Base-by-base conservation (phyloP, 2,113 vertebrate genomes). In the Pluvianellus socialis region DNA sequence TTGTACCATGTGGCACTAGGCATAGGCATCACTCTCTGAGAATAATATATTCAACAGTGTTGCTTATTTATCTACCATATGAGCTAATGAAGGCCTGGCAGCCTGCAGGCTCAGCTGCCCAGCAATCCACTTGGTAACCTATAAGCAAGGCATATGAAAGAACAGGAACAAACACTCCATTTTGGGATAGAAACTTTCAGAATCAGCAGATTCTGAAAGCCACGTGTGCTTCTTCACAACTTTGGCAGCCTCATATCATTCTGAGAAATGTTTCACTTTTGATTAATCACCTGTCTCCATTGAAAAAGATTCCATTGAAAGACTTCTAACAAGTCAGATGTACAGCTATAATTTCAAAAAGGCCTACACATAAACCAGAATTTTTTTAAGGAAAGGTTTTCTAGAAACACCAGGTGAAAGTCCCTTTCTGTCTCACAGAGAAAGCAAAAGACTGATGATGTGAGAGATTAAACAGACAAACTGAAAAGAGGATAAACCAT, bases 221-320 rank as follows among this genome's bases (percentile, higher is more conserved):
- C 15, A 14, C 0, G 2, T 47, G 30, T 45, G 10, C 50, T 66
- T 85, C 62, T 70, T 86, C 53, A 79, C 20, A n/a, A 23, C 63
- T 72, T 70, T 42, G 17, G 56, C n/a, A 73, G 27, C 11, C 6
- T 47, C 24, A 3, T 71, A 50, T 4, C 2, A 47, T 72, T 79
- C 71, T 70, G 66, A 90, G 38, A 90, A 94, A 61, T 66, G 28
- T 61, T 65, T 90, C 44, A 49, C 9, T 90, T 86, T 76, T 65
- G 38, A 59, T 75, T 42, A 75, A 82, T 75, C 35, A 40, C 19
- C 27, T 68, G 23, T 32, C 21, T 93, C n/a, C 3, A 1, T 61
- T 15, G 22, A 72, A 49, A 56, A 84, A 50, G 9, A 9, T 79
- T 88, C 30, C 3, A 5, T 4, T 59, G 66, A 67, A 61, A 45